Evolutionary conservation across 2,797 vertebrate genomes (phyloP).

Genomic region (Chaenodraco wilsoni): DNA sequence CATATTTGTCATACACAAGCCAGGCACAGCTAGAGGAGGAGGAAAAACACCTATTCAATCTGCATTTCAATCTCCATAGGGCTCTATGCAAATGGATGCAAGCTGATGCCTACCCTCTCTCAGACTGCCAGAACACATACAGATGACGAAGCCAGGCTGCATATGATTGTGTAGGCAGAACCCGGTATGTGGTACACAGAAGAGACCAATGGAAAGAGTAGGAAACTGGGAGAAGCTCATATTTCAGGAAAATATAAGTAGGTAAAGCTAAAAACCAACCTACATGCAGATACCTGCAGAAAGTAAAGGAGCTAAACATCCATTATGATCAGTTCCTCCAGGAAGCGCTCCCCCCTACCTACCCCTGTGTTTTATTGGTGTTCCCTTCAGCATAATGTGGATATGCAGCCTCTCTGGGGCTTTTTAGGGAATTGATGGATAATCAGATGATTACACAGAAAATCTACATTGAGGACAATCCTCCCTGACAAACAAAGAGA

Average conservation of each 20-base stretch:
- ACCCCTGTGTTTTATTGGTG: conserved; percentile 65
- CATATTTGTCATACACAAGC: conserved; percentile 81
- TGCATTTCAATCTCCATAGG: conserved; percentile 80
- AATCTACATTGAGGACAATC: conserved; percentile 80
- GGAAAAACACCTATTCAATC: conserved; percentile 76
- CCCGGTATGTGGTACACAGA: conserved; percentile 47
- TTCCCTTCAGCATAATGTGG: conserved; percentile 76
- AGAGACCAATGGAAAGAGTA: conserved; percentile 42
- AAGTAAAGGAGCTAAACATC: conserved; percentile 61
- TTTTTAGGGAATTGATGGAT: conserved; percentile 82
- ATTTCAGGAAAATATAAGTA: conserved; percentile 51
- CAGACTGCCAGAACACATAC: conserved; percentile 55
- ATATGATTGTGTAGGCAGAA: conserved; percentile 49
- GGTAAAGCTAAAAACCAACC: conserved; percentile 48
- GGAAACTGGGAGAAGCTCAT: conserved; percentile 31
- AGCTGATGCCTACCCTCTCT: conserved; percentile 59
- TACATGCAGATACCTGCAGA: conserved; percentile 55
- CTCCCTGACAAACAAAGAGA: conserved; percentile 79
- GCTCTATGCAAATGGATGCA: conserved; percentile 74
- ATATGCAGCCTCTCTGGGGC: conserved; percentile 71
- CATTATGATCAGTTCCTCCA: conserved; percentile 66
- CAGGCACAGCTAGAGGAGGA: conserved; percentile 66
- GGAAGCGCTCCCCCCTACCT: conserved; percentile 44
- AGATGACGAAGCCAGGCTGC: conserved; percentile 51
- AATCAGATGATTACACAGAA: conserved; percentile 82